A percentile compares a stretch with the other conserved stretches of the same genome.
These are phyloP conservation scores for Bicyclus anynana DNA, from an alignment of 1,140 invertebrate genomes.

Conservation along the genomic window DNA sequence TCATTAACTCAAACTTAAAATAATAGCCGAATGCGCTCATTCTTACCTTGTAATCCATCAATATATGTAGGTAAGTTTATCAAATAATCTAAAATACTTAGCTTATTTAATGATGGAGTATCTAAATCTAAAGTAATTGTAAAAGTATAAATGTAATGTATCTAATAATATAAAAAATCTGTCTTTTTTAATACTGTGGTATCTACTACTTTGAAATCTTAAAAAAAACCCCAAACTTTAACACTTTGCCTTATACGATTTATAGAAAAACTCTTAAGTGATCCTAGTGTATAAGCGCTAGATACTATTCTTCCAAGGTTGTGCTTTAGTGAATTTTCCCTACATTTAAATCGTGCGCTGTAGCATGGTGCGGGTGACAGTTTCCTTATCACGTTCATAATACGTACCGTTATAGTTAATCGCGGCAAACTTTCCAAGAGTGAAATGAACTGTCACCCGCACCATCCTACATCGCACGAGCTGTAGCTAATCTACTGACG, in stretches of 20 bases:
- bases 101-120: not conserved
- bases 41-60: not conserved
- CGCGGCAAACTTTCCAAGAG: no score
- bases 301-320: conserved; percentile 76
- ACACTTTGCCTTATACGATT: conserved; percentile 74
- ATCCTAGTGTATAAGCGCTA: conserved; percentile 69
- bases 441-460: no score
- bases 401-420: no score
- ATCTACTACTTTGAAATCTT: conserved; percentile 29
- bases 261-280: conserved; percentile 61
- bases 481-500: conserved; percentile 48
- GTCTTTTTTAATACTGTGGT: conserved; percentile 20
- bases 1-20: no score
- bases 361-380: no score
- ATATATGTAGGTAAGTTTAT: not conserved
- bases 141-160: conserved; percentile 14
- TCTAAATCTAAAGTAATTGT: conserved; percentile 5
- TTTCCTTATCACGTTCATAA: no score
- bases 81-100: not conserved
- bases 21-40: no score
- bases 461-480: no score
- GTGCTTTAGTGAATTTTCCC: conserved; percentile 73
- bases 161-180: conserved; percentile 12
- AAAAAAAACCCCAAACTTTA: conserved; percentile 59
- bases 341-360: no score